Conservation (phyloP, 2,113 vertebrate genomes). For the Zootoca vivipara region DNA sequence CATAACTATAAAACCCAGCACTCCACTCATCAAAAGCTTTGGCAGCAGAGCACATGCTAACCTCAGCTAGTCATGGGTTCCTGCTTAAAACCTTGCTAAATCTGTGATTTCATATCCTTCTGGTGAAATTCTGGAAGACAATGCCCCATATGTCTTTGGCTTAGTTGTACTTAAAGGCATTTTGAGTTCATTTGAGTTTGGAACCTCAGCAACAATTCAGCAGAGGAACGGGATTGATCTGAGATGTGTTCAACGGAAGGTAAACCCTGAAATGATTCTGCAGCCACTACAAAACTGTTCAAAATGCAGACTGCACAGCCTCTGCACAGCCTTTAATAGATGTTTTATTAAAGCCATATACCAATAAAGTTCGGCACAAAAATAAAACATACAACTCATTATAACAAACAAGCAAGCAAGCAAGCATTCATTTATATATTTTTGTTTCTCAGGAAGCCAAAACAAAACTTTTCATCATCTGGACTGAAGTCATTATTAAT, state of each 20-base stretch:
- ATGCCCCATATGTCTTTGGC: not conserved
- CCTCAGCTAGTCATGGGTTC: not conserved
- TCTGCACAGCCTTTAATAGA: too few relatives aligned
- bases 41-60: not conserved
- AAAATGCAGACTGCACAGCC: not conserved
- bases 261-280: not conserved
- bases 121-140: not conserved
- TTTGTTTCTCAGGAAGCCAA: too few relatives aligned
- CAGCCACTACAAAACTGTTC: not conserved
- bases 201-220: not conserved
- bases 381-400: too few relatives aligned
- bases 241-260: not conserved
- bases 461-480: too few relatives aligned
- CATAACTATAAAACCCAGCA: not conserved
- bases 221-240: not conserved
- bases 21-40: not conserved
- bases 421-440: too few relatives aligned
- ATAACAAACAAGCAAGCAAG: too few relatives aligned
- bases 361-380: too few relatives aligned
- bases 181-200: not conserved
- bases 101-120: conserved; percentile 11
- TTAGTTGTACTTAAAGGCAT: not conserved
- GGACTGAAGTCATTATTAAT: too few relatives aligned
- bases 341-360: too few relatives aligned
- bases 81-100: not conserved